These are phyloP conservation scores for Eristalis pertinax DNA, from an alignment of 2,888 invertebrate species.

Conservation along the genomic window DNA sequence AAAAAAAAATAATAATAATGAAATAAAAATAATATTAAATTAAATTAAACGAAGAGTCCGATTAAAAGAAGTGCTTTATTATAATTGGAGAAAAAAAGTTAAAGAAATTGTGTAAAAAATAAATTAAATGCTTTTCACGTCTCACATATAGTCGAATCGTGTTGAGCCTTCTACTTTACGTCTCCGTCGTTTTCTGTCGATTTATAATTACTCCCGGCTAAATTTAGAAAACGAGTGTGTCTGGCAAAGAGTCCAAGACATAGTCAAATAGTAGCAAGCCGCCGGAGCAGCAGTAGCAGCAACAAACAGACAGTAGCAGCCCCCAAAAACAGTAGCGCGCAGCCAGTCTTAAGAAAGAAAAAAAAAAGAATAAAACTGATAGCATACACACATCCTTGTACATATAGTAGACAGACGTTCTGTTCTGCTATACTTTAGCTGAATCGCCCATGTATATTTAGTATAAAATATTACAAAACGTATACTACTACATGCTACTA, in stretches of 20 bases:
- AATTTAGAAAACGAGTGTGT: slow-evolving; percentile 82
- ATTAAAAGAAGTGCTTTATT: slow-evolving; percentile 34
- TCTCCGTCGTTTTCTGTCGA: slow-evolving; percentile 71
- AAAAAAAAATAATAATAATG: slow-evolving; percentile 16
- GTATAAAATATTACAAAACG: slow-evolving; percentile 64
- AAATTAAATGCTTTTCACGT: slow-evolving; percentile 62
- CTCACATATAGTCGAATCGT: slow-evolving; percentile 65
- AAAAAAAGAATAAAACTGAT: slow-evolving; percentile 67
- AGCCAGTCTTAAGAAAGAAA: slow-evolving; percentile 68
- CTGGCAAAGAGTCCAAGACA: slow-evolving; percentile 76
- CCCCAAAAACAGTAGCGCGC: slow-evolving; percentile 69
- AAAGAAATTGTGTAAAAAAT: slow-evolving; percentile 52
- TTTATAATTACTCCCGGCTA: slow-evolving; percentile 81
- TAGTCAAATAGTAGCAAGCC: slow-evolving; percentile 72
- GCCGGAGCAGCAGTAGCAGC: slow-evolving; percentile 72
- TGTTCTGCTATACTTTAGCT: slow-evolving; percentile 18
- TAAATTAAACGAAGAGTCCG: slow-evolving; percentile 4
- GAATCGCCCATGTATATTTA: slow-evolving; percentile 59
- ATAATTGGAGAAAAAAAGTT: slow-evolving; percentile 11
- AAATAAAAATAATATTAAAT: slow-evolving; percentile 26
- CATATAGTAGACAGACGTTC: slow-evolving; percentile 41
- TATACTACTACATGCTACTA: slow-evolving; percentile 56
- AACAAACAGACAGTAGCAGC: slow-evolving; percentile 73
- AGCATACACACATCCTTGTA: slow-evolving; percentile 30
- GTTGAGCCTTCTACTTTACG: slow-evolving; percentile 70